Percentiles rank a stretch among this genome's conserved stretches.
Evolutionary conservation across 2,888 invertebrate species (phyloP).

Genomic region (Allolobophora icterica): DNA sequence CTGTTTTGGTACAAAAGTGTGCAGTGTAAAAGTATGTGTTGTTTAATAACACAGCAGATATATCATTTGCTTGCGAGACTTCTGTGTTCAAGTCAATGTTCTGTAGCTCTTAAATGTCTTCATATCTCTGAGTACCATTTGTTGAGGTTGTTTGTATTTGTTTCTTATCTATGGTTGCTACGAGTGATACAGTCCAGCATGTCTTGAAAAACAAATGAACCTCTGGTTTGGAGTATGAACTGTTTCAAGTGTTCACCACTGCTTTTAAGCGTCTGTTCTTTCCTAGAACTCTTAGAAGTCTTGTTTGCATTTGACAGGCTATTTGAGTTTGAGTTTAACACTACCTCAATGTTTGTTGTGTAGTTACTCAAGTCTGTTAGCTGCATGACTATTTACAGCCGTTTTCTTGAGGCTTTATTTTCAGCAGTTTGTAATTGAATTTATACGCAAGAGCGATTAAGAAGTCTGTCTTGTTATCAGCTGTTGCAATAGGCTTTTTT

Average conservation of each 20-base stretch:
- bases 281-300: not conserved
- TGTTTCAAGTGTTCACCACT: not conserved
- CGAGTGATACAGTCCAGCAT: not conserved
- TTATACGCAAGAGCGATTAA: not conserved
- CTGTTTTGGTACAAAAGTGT: no score
- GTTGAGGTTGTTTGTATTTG: not conserved
- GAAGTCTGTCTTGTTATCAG: not conserved
- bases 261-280: not conserved
- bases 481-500: no score
- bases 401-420: slow-evolving; percentile 7
- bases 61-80: not conserved
- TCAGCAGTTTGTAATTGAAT: not conserved
- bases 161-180: not conserved
- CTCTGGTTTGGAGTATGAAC: not conserved
- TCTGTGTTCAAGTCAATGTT: not conserved
- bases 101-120: not conserved
- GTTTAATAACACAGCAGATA: not conserved
- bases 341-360: not conserved
- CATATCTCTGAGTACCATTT: not conserved
- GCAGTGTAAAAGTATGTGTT: no score
- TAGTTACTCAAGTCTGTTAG: not conserved
- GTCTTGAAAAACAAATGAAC: slow-evolving; percentile 1
- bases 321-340: not conserved
- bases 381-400: not conserved
- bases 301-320: not conserved